Base-by-base conservation (phyloP, 2,113 vertebrate species). In the Gymnobelideus leadbeateri region DNA sequence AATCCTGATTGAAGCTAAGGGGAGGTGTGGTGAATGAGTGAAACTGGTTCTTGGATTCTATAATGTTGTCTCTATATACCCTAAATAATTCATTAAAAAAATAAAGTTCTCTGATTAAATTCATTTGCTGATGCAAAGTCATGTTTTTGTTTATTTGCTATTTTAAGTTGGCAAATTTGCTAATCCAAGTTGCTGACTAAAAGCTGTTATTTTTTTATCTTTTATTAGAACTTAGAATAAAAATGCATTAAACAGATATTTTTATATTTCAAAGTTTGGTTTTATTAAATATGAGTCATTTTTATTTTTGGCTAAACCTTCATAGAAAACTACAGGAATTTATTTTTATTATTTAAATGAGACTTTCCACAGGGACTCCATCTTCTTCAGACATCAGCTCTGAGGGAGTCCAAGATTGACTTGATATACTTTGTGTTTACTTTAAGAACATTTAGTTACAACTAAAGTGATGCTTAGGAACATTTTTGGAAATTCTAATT, bases 281-380 rank as follows among this genome's bases (percentile, higher is more conserved):
- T 12, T 89, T 8, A 91, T 68, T 84, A 93, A 94, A 90, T 94
- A 37, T 91, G 55, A 95, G n/a, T 77, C 57, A 54, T 92, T 84
- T 91, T 92, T 43, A 50, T 95, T 94, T 95, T 95, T 51, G 23
- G 91, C 52, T 97, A 93, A 93, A 49, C 37, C 28, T 95, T 97
- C 93, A 96, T 94, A 31, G 94, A 90, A 94, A 93, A 51, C 11
- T 51, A 89, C 21, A 93, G 51, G 57, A 92, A 96, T 91, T 52
- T 92, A 93, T 84, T 94, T 95, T 93, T 93, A 84, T 92, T 96
- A 91, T 94, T 96, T 95, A 95, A 90, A 89, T 25, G 90, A 92
- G 52, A 49, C 43, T 96, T 95, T 95, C 55, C 91, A 37, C 11
- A 61, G 43, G 84, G 54, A 94, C n/a, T 68, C n/a, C 12, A 51